Evolutionary conservation across 35 echinoderm and acorn worm species (phyloP), one percentile per base, ranked within the genome.

Genomic region (Nesometra sesokonis): DNA sequence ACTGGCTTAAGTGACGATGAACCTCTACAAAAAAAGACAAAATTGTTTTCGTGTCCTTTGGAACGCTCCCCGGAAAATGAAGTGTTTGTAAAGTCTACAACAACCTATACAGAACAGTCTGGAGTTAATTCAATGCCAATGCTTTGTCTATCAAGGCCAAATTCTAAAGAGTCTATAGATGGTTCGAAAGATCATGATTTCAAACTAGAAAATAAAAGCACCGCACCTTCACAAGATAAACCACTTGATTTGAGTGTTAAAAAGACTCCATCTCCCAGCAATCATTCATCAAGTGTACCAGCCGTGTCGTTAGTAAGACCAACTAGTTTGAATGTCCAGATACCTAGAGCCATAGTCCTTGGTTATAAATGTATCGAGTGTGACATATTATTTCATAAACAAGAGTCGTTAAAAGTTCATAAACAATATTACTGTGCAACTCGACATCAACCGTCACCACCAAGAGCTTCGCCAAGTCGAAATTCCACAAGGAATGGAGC

Each of bases 371-470:
- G 81, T 39, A 37, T 37, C 38, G 81, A 83, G 32, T 83, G 81
- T 83, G 81, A 83, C 27, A 83, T 83, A 30, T 23, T 35, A 37
- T 83, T 37, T 27, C 34, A 38, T 30, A 83, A 37, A 39, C 34
- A 83, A 17, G 81, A 83, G 27, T 37, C 34, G 5, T 83, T 37
- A 17, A 30, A 37, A 83, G 81, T 38, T 9, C 81, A 83, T n/a
- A 83, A 83, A 38, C 34, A 83, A 38, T 83, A 83, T 39, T 83
- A 83, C 23, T 83, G 81, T 39, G 81, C 81, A 83, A 83, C 34
- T 23, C 34, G 37, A 30, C 81, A 83, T 39, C 81, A 35, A 39
- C 81, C 81, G 37, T 37, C 34, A 83, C 52, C 52, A 67, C 52
- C 7, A 67, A 67, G 52, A 67, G 11, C 52, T 19, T 67, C 52